These are phyloP conservation scores for Neosalanx taihuensis DNA, from an alignment of 2,797 vertebrate species.

Conservation along the genomic window DNA sequence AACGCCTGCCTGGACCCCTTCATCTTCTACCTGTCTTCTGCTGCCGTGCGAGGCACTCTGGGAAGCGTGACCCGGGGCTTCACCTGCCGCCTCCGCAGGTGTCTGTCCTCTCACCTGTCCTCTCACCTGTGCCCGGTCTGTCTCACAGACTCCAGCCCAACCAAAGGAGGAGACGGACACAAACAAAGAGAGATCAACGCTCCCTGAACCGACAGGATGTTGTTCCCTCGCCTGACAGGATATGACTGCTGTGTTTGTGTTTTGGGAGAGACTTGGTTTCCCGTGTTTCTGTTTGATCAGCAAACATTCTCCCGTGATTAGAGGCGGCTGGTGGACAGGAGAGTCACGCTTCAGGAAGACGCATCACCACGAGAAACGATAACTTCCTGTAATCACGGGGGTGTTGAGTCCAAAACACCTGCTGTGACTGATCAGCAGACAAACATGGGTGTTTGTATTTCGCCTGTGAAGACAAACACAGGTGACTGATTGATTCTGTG, in stretches of 20 bases:
- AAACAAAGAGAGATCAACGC: slow-evolving; percentile 60
- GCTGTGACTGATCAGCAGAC: neutral
- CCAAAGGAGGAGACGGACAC: slow-evolving; percentile 48
- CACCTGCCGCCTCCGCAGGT: slow-evolving; percentile 45
- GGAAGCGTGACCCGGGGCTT: slow-evolving; percentile 47
- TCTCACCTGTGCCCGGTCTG: slow-evolving; percentile 24
- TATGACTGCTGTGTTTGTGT: neutral
- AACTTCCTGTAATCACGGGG: neutral
- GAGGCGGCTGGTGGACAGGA: no score
- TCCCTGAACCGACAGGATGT: slow-evolving; percentile 48
- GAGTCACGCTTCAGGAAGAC: no score
- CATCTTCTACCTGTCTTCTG: slow-evolving; percentile 80
- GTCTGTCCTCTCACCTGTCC: no score
- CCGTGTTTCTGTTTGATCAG: slow-evolving; percentile 33
- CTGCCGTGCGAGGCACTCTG: slow-evolving; percentile 72
- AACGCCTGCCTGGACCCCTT: slow-evolving; percentile 82
- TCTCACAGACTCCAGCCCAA: slow-evolving; percentile 34
- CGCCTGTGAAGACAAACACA: neutral
- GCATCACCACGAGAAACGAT: neutral
- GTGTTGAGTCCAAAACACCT: slow-evolving; percentile 5
- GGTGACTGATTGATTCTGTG: neutral
- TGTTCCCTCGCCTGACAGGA: no score
- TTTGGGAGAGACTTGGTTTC: neutral
- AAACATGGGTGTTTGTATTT: neutral
- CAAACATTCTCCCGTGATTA: slow-evolving; percentile 42